A percentile compares a stretch with the other conserved stretches of the same genome.
These are phyloP conservation scores for Polyommatus icarus DNA, from an alignment of 2,888 invertebrate species.

Conservation along the genomic window DNA sequence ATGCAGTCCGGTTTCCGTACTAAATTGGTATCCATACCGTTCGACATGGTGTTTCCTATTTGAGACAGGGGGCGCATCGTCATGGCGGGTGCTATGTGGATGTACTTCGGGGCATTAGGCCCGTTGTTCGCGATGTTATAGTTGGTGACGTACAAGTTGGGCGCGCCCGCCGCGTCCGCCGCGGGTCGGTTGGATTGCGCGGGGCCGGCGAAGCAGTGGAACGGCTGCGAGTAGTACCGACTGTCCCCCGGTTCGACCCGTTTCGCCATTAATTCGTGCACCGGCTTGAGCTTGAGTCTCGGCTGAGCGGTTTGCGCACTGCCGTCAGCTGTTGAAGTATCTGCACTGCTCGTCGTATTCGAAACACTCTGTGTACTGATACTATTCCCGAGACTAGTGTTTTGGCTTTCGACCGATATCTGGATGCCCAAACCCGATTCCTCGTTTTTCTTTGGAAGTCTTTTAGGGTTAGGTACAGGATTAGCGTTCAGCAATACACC, in stretches of 20 bases:
- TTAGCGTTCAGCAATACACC: constrained; percentile 54
- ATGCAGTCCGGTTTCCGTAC: constrained; percentile 47
- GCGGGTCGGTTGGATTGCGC: background rate
- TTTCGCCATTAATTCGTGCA: constrained; percentile 5
- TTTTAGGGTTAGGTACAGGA: constrained; percentile 69
- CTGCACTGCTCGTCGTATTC: background rate
- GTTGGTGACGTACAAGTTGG: background rate
- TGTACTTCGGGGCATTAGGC: background rate
- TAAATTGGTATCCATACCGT: background rate
- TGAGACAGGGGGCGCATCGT: background rate
- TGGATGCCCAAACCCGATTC: constrained; percentile 17
- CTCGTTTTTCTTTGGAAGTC: constrained; percentile 57
- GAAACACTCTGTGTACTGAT: background rate
- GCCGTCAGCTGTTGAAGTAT: background rate
- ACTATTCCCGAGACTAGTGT: background rate
- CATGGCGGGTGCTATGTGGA: background rate
- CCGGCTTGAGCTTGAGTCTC: constrained; percentile 1
- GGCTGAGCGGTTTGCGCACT: background rate
- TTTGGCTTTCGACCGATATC: background rate
- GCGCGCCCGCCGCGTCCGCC: background rate
- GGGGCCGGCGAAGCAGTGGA: background rate
- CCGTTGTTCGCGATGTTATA: background rate
- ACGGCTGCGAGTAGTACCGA: background rate
- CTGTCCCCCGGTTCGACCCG: background rate
- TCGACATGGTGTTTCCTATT: constrained; percentile 9